Evolutionary conservation across 2,888 invertebrate species (phyloP).

Genomic region (Mythimna vitellina): DNA sequence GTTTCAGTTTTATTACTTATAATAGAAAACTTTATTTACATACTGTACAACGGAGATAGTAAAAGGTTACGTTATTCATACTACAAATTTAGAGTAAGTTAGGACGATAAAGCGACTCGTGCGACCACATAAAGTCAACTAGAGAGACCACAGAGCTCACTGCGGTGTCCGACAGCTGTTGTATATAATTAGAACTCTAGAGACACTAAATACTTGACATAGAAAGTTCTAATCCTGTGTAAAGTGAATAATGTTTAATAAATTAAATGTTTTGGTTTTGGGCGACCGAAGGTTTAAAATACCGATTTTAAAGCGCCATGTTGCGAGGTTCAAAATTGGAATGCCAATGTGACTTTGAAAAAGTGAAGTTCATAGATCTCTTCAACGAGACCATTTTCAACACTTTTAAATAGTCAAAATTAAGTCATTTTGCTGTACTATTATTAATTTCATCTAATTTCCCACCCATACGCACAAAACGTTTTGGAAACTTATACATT

Average conservation of each 20-base stretch:
- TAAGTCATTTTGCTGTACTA: too few relatives aligned
- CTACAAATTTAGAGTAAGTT: slow-evolving; percentile 15
- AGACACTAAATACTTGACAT: slow-evolving; percentile 11
- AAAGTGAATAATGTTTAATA: slow-evolving; percentile 18
- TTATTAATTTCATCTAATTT: too few relatives aligned
- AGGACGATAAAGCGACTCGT: slow-evolving; percentile 22
- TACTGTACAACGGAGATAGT: background rate
- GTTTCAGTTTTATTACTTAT: too few relatives aligned
- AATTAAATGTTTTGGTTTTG: background rate
- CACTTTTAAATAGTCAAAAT: too few relatives aligned
- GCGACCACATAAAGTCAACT: slow-evolving; percentile 34
- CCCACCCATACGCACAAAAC: too few relatives aligned
- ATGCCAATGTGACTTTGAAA: background rate
- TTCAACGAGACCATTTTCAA: too few relatives aligned
- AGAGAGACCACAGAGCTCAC: slow-evolving; percentile 3
- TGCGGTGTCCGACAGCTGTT: slow-evolving; percentile 31
- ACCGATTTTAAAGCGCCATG: background rate
- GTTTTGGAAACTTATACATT: too few relatives aligned
- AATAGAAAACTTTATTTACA: background rate
- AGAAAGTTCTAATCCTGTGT: slow-evolving; percentile 21
- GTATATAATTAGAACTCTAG: slow-evolving; percentile 23
- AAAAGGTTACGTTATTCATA: background rate
- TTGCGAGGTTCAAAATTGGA: background rate
- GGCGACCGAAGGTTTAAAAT: background rate
- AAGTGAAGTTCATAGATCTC: background rate